phyloP scores from a whole-genome alignment of 2,797 vertebrate genomes.

The Phaenicophaeus curvirostris region DNA sequence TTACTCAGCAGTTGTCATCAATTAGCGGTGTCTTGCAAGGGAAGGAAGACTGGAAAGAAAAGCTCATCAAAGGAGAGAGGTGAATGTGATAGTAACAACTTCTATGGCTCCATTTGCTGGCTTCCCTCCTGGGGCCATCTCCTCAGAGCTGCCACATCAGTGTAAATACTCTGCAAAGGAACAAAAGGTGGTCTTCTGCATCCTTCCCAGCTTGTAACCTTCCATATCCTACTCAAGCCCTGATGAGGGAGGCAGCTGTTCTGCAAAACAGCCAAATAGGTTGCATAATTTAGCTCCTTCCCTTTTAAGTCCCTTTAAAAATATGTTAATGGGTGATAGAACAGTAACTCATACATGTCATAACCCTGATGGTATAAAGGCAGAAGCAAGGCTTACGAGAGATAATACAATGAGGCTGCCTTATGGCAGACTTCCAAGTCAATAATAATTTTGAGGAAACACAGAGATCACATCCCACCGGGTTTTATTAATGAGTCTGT shows the following conservation, averaged over 20 bases:
- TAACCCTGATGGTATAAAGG: background rate
- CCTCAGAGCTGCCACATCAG: background rate
- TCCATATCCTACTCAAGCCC: background rate
- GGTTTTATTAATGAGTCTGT: background rate
- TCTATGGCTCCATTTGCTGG: background rate
- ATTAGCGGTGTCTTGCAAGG: background rate
- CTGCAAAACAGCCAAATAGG: background rate
- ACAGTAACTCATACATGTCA: background rate
- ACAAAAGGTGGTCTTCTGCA: rapidly evolving
- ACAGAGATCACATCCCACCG: background rate
- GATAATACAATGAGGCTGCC: background rate
- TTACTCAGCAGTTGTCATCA: background rate
- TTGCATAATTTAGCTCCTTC: background rate
- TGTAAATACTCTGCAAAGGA: background rate
- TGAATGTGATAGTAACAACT: background rate
- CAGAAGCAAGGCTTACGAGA: background rate
- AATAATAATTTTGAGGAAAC: background rate
- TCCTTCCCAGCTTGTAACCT: rapidly evolving
- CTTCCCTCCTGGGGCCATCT: background rate
- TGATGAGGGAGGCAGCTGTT: background rate
- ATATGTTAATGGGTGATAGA: background rate
- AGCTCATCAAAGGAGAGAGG: background rate
- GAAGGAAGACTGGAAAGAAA: background rate
- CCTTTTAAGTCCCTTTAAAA: background rate
- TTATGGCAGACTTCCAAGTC: background rate